Base-by-base conservation (phyloP, 23 tunicate species). In the Halocynthia aurantium region DNA sequence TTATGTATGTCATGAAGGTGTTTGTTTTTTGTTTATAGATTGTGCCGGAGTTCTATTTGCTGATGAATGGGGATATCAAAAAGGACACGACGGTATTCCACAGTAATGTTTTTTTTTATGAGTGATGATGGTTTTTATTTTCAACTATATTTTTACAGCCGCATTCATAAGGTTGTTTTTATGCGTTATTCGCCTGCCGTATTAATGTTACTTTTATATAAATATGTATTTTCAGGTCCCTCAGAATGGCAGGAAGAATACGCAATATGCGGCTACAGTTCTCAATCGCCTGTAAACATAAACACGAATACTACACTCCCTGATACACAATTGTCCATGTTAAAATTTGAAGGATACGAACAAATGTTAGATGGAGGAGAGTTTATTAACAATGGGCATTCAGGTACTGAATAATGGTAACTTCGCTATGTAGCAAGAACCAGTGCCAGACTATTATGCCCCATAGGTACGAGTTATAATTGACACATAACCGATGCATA, bases 231-330 rank as follows among this genome's bases (percentile, higher is more conserved):
- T 75, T 6, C 61, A 82, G 87, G 81, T 8, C 66, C 87, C 22
- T 54, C 81, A 6, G 22, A 76, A 8, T 88, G 95, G 95, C 57
- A 80, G 5, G 52, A 80, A 52, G 22, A 69, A 13, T 71, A 62
- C 7, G 88, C 96, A 68, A 51, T 44, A 17, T 89, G 96, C 75
- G 88, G 88, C 0, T 49, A 81, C 10, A 50, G 69, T 8, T 12
- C 77, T 7, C 96, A 89, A 76, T 89, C 96, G 8, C 96, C 96
- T 6, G 76, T 89, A 31, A 69, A 89, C 65, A 89, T 89, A 21
- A 69, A 84, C 52, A 89, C 96, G 13, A 69, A 61, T 21, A 8
- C 57, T 44, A 77, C 76, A 40, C 22, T 78, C 5, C 82, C 82
- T 18, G 81, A 89, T 76, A 52, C 80, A 50, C 17, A 61, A 7